These are phyloP conservation scores for Erebia epiphron DNA, from an alignment of 2,888 invertebrate species.

Conservation along the genomic window DNA sequence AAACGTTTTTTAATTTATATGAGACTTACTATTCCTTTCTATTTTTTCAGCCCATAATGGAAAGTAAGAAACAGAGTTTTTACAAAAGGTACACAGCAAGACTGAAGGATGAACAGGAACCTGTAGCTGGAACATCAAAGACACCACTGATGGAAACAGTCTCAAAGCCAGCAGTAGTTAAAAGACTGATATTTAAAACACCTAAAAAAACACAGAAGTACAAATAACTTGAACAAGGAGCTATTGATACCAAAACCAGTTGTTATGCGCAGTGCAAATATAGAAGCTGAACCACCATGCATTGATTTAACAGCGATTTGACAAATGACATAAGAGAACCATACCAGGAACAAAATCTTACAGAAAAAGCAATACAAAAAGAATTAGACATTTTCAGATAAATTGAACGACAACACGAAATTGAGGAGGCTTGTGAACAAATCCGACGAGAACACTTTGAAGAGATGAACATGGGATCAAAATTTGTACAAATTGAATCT, in stretches of 20 bases:
- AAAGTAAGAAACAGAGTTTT: no score
- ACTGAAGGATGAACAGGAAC: no score
- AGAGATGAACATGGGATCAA: not conserved
- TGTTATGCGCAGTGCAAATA: slow-evolving; percentile 4
- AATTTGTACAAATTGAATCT: not conserved
- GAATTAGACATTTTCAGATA: not conserved
- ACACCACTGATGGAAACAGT: no score
- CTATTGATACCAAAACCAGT: not conserved
- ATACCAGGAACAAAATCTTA: slow-evolving; percentile 4
- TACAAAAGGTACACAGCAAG: no score
- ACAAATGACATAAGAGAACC: slow-evolving; percentile 2
- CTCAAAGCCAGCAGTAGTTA: no score
- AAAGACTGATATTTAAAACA: no score
- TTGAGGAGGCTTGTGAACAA: not conserved
- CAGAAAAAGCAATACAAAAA: slow-evolving; percentile 1
- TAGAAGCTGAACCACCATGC: slow-evolving; percentile 6
- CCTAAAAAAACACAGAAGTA: no score
- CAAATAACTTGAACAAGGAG: no score
- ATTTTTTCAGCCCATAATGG: no score
- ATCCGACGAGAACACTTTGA: not conserved
- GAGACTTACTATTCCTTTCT: no score
- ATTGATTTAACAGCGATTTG: slow-evolving; percentile 6
- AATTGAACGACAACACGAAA: not conserved
- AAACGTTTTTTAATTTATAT: no score
- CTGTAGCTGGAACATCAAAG: no score